Evolutionary conservation across 64 coral and sea anemone species (phyloP).

Genomic region (Actinia tenebrosa): DNA sequence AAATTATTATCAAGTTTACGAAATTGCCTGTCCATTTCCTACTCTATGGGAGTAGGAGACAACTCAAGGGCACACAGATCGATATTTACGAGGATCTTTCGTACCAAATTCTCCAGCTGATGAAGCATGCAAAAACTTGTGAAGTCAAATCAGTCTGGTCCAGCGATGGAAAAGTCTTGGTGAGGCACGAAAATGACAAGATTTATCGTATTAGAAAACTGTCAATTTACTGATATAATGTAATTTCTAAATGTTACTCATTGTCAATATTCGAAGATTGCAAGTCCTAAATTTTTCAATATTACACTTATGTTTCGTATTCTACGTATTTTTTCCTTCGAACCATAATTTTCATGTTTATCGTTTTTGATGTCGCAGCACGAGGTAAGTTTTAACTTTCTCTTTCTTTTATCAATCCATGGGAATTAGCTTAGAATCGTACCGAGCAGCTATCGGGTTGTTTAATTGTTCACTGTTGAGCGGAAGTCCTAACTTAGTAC

Average conservation of each 20-base stretch:
- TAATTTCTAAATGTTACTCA: not conserved
- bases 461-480: not conserved
- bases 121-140: not conserved
- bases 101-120: not conserved
- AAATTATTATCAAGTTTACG: constrained; percentile 16
- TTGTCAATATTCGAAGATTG: not conserved
- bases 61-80: not conserved
- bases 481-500: not conserved
- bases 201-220: not conserved
- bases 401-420: not conserved
- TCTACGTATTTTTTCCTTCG: not conserved
- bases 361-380: not conserved
- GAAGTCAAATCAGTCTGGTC: not conserved
- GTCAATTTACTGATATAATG: not conserved
- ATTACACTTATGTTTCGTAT: not conserved
- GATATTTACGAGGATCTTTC: not conserved
- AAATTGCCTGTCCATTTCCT: not conserved
- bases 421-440: not conserved
- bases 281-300: not conserved
- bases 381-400: not conserved
- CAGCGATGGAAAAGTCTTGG: not conserved
- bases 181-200: not conserved
- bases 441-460: not conserved
- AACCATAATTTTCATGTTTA: not conserved
- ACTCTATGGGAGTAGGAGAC: not conserved